Percentiles rank a stretch among this genome's conserved stretches.
Conservation (phyloP, 2,888 invertebrate genomes). For the Volucella zonaria region DNA sequence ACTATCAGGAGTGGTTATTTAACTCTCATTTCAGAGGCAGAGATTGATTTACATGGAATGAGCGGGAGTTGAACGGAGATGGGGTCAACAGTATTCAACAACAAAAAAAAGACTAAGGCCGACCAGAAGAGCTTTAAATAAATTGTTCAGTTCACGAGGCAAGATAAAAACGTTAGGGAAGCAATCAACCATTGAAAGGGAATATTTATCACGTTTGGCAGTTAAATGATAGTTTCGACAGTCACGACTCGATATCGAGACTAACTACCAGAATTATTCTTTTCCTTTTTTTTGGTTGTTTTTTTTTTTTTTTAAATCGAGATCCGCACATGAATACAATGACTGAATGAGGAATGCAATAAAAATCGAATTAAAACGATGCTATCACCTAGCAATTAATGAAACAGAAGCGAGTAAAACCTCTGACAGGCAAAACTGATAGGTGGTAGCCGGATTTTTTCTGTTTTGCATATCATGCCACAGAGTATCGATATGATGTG, state of each 20-base stretch:
- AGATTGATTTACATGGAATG: conserved; percentile 54
- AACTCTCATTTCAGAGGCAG: conserved; percentile 53
- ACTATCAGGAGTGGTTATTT: conserved; percentile 60
- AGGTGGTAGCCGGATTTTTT: no score
- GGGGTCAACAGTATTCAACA: neutral
- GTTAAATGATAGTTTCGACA: conserved; percentile 19
- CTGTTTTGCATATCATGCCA: no score
- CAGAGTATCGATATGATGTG: no score
- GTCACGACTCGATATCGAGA: neutral
- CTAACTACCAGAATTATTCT: no score
- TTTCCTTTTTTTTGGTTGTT: no score
- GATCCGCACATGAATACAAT: neutral
- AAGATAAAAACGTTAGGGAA: conserved; percentile 55
- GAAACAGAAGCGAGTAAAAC: no score
- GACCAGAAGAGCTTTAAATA: conserved; percentile 47
- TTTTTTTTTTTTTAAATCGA: no score
- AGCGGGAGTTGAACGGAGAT: neutral
- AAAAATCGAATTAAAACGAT: no score
- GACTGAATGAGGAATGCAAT: neutral
- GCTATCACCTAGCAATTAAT: no score
- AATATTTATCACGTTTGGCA: conserved; percentile 67
- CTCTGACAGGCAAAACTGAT: no score
- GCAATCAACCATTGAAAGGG: conserved; percentile 50
- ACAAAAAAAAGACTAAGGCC: neutral
- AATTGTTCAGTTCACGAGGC: conserved; percentile 36